Base-by-base conservation (phyloP, 2,888 invertebrate species). In the Chymomyza fuscimana region DNA sequence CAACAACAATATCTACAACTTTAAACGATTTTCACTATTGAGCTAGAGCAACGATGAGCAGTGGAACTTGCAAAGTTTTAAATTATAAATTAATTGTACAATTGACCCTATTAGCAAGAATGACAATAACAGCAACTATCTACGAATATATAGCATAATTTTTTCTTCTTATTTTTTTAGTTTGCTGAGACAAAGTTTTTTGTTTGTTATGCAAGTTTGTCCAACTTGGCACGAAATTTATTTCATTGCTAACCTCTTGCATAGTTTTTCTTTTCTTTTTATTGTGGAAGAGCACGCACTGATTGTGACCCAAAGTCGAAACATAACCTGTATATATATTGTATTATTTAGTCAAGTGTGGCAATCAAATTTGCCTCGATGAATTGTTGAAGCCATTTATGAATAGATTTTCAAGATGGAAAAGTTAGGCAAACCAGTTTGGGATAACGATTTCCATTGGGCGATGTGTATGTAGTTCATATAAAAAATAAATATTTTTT, bases 31-130 rank as follows among this genome's bases (percentile, higher is more conserved):
- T 19, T 50, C 32, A 36, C 29, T 32, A 32, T 60, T 32, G 32
- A 29, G 16, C 60, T 46, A 16, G 29, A 51, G 29, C 19, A 67
- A 69, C 40, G 6, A 74, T 60, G 32, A 71, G n/a, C 40, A 56
- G 29, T 22, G 25, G 29, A 59, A 64, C 67, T 54, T 59, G 40
- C 56, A 51, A 62, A 67, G 74, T 71, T 79, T 74, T 67, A 73
- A 81, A 73, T 78, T 79, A 80, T 81, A 73, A 80, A 77, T 78
- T 80, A 80, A 80, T 80, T 80, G 79, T 80, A 74, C 78, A 86
- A 78, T 83, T 83, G 80, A 83, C 84, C 86, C 78, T 67, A 76
- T 78, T 79, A 59, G 59, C 68, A 52, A 16, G 5, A n/a, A 74
- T 69, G 65, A 58, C 65, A 67, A 68, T 56, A 65, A 56, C 63